Base-by-base conservation (phyloP, 2,113 vertebrate genomes). In the Salvelinus namaycush region DNA sequence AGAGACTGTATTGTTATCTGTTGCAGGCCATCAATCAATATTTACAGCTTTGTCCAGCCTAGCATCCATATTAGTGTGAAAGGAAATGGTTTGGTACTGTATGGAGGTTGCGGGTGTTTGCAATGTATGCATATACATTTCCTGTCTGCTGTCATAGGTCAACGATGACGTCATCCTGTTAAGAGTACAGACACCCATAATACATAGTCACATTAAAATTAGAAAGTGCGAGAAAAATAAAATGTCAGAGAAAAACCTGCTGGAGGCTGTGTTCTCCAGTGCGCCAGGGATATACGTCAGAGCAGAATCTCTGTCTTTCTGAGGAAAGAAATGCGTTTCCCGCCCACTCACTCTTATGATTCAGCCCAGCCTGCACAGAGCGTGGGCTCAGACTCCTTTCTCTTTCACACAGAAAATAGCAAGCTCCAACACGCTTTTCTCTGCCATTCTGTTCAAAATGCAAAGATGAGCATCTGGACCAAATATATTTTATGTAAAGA, bases 321-420 rank as follows among this genome's bases (percentile, higher is more conserved):
- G 29, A 68, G 67, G 22, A 49, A 39, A 69, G 67, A 68, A 64
- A 64, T 7, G 24, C 7, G 1, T 20, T n/a, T 68, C 14, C 12
- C 31, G 18, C 67, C 67, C 67, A 31, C 67, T 31, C 67, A 68
- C 67, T 34, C 67, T 34, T 68, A 68, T 68, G 67, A 68, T 39
- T 68, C 67, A 68, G 29, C 67, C 31, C 5, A 68, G 67, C 67
- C 67, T 34, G 67, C 31, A 27, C 66, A 20, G 67, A 68, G 67
- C 67, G 67, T 68, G 67, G 67, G 67, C 31, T 68, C 18, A 34
- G 67, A 4, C 67, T 68, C 14, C 27, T 68, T 54, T 54, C 51
- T 39, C 66, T 44, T 16, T 68, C 66, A 68, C 66, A 20, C 29
- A 31, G 66, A 34, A 29, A 68, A 68, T 16, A 66, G 64, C 64